Conservation (phyloP, 2,113 vertebrate species). For the Oreochromis aureus region DNA sequence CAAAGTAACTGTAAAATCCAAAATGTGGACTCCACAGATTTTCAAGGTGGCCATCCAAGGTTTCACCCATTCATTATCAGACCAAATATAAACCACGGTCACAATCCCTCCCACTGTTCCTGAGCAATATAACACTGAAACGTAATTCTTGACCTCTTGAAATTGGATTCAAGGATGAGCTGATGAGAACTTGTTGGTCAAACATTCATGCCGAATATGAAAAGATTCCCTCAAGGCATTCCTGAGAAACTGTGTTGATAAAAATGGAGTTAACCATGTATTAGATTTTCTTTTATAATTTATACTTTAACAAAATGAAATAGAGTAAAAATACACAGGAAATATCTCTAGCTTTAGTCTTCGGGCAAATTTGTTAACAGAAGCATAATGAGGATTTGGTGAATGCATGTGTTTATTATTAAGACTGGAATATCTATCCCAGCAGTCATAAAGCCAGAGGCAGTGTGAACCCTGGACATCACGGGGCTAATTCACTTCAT, state of each 20-base stretch:
- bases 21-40: neutral
- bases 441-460: neutral
- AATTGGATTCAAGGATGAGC: neutral
- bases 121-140: neutral
- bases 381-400: neutral
- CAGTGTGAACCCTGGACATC: neutral
- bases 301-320: neutral
- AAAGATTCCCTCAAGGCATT: fast-evolving
- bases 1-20: neutral
- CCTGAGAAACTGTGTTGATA: neutral
- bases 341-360: neutral
- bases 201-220: neutral
- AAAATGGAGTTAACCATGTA: neutral
- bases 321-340: neutral
- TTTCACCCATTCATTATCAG: neutral
- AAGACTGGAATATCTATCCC: neutral
- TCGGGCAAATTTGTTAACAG: fast-evolving
- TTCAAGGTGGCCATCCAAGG: neutral
- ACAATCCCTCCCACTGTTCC: neutral
- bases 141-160: neutral
- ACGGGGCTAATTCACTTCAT: neutral
- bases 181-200: neutral
- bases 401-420: neutral
- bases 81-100: neutral
- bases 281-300: neutral